phyloP scores from a whole-genome alignment of 2,113 vertebrate species.

The Spilogale gracilis region DNA sequence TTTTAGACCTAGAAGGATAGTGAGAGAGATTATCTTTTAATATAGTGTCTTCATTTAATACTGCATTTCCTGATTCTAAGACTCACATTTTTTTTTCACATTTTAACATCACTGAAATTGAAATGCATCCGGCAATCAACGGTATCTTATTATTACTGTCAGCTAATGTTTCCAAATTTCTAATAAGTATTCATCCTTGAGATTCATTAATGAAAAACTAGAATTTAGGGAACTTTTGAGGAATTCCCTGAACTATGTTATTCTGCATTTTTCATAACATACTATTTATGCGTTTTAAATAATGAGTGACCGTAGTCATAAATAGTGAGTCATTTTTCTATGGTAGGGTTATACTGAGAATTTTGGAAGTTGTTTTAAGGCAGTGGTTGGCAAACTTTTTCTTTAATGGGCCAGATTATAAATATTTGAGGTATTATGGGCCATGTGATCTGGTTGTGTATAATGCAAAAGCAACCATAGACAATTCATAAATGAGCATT shows the following conservation, averaged over 20 bases:
- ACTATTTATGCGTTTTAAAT: conserved; percentile 10
- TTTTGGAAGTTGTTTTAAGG: background rate
- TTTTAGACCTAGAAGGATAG: conserved; percentile 1
- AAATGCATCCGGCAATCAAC: background rate
- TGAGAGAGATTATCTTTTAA: background rate
- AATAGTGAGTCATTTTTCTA: background rate
- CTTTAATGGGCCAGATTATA: background rate
- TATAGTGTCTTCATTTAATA: conserved; percentile 24
- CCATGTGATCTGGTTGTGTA: background rate
- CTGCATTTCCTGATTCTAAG: background rate
- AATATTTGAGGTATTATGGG: background rate
- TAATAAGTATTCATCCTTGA: background rate
- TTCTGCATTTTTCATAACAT: background rate
- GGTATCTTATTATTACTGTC: background rate
- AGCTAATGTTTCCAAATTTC: conserved; percentile 46
- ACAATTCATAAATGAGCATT: background rate
- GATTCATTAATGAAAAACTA: conserved; percentile 36
- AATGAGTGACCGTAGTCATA: background rate
- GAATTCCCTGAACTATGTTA: background rate
- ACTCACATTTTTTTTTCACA: background rate
- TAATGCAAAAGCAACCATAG: background rate
- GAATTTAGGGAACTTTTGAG: background rate
- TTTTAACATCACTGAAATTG: background rate
- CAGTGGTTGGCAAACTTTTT: background rate
- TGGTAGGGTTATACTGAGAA: background rate